Base-by-base conservation (phyloP, 2,797 vertebrate genomes). In the Enoplosus armatus region DNA sequence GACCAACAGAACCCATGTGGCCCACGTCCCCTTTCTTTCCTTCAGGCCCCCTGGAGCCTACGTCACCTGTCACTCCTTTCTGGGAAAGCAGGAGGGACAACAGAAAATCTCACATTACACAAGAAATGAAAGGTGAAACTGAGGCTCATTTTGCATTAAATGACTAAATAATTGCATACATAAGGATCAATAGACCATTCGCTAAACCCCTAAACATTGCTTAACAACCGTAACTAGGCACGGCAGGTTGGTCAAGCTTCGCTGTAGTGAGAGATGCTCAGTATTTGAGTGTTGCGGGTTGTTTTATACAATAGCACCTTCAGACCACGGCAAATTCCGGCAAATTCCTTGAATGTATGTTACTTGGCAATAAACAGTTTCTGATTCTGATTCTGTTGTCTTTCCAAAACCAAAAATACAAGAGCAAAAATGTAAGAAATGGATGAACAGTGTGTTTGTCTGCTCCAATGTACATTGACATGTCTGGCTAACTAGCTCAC, bases 11-110 rank as follows among this genome's bases (percentile, higher is more conserved):
- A 65, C 96, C 96, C 41, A 68, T 16, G 22, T 92, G 88, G 6
- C 92, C 92, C 65, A 51, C 41, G 29, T 90, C 95, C 18, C 96
- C 96, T 79, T 96, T 95, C 65, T 92, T 95, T 27, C 95, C 96
- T 33, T 93, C 95, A 11, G 58, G 31, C 1, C 96, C 96, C 69
- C 79, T 92, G 58, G 35, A 50, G 39, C 96, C 96, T 5, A n/a
- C 8, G 1, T 95, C 94, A 24, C 96, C 95, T 33, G n/a, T 16
- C 14, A 72, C 26, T 54, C 96, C 96, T 92, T 87, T 95, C 96
- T 96, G 80, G 63, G 80, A 63, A 48, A 71, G 48, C 18, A 33
- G 18, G 5, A 83, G 18, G 4, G 4, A 66, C 3, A 20, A 58
- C 8, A 78, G 27, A 76, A 59, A 61, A 69, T 22, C 0, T 59